A percentile compares a stretch with the other conserved stretches of the same genome.
Evolutionary conservation across 2,113 vertebrate species (phyloP).

Genomic region (Puma concolor): DNA sequence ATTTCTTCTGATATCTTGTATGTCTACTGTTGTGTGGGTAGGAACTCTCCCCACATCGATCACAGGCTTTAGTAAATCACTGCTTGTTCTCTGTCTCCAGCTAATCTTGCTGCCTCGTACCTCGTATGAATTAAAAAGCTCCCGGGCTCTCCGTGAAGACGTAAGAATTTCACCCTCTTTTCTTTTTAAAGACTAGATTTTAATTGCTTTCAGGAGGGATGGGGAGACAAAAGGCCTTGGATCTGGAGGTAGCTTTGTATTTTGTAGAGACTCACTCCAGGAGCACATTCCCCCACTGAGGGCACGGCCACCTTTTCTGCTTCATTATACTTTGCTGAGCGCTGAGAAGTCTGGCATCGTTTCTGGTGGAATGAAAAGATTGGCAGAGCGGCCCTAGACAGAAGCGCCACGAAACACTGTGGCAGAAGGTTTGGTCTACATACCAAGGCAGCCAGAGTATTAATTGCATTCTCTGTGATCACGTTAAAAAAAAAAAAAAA

Average conservation of each 20-base stretch:
- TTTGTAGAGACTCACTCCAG: not conserved
- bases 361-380: constrained; percentile 62
- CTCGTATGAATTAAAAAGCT: not conserved
- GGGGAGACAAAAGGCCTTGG: not conserved
- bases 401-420: constrained; percentile 21
- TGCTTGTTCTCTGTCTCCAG: not conserved
- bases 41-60: not conserved
- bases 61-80: not conserved
- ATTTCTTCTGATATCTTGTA: not conserved
- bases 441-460: constrained; percentile 50
- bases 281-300: not conserved
- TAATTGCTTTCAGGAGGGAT: not conserved
- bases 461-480: constrained; percentile 44
- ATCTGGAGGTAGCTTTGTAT: not conserved
- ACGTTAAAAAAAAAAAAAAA: not conserved
- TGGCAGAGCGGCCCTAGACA: constrained; percentile 58
- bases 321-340: constrained; percentile 26
- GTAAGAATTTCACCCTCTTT: not conserved
- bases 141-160: not conserved
- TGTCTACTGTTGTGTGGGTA: not conserved
- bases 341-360: not conserved
- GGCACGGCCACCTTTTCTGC: constrained; percentile 22
- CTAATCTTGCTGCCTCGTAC: not conserved
- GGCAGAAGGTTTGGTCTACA: constrained; percentile 65
- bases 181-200: not conserved